A percentile compares a stretch with the other conserved stretches of the same genome.
These are phyloP conservation scores for Encarsia formosa DNA, from an alignment of 2,888 invertebrate genomes.

Conservation along the genomic window DNA sequence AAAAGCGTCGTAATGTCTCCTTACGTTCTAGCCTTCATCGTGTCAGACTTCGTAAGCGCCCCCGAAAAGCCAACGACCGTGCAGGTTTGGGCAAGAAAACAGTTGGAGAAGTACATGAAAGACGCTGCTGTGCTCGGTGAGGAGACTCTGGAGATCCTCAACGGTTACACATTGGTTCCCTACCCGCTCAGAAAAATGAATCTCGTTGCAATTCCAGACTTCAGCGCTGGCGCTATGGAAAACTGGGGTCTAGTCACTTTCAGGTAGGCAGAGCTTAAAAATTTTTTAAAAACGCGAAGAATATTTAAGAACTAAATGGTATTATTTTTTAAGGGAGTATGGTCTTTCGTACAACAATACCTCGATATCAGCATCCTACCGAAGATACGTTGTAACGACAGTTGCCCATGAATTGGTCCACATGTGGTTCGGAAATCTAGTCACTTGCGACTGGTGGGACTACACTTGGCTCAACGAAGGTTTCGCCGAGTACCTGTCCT, in stretches of 20 bases:
- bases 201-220: constrained; percentile 51
- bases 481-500: constrained; percentile 61
- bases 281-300: not conserved
- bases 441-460: constrained; percentile 69
- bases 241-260: constrained; percentile 50
- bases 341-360: constrained; percentile 34
- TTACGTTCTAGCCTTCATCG: constrained; percentile 76
- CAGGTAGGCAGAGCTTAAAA: constrained; percentile 52
- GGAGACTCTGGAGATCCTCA: constrained; percentile 66
- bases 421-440: constrained; percentile 73
- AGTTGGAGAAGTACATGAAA: constrained; percentile 50
- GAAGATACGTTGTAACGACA: constrained; percentile 57
- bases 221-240: constrained; percentile 31
- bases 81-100: constrained; percentile 9
- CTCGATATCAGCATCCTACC: constrained; percentile 35
- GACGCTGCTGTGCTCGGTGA: constrained; percentile 59
- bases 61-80: not conserved
- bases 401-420: constrained; percentile 69
- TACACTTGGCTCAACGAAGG: constrained; percentile 71
- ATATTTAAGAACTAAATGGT: not conserved
- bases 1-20: constrained; percentile 80
- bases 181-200: constrained; percentile 79
- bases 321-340: constrained; percentile 35
- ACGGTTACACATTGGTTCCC: constrained; percentile 68
- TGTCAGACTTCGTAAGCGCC: constrained; percentile 54